Evolutionary conservation across 2,797 vertebrate species (phyloP).

Genomic region (Bradypus variegatus): DNA sequence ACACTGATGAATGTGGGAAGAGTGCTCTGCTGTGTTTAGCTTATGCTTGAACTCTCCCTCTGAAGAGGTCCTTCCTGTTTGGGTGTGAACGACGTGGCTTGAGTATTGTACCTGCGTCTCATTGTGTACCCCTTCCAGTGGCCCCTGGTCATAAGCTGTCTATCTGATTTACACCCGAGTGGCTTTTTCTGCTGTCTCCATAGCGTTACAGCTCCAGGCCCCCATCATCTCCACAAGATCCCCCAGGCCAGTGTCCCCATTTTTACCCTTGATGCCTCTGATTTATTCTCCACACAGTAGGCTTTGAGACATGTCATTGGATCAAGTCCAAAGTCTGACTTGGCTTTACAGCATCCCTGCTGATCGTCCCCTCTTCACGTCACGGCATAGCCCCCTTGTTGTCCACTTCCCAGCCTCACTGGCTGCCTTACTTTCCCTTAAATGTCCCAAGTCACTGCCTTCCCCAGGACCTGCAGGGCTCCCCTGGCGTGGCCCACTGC

Average conservation of each 20-base stretch:
- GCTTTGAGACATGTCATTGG: fast-evolving
- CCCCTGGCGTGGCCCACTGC: background rate
- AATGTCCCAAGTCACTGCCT: background rate
- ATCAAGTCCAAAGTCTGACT: background rate
- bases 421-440: too few species aligned
- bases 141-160: background rate
- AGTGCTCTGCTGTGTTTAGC: fast-evolving
- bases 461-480: fast-evolving
- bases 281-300: background rate
- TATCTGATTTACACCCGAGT: fast-evolving
- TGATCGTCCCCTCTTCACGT: fast-evolving
- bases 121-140: background rate
- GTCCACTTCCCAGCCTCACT: fast-evolving
- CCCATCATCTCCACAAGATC: background rate
- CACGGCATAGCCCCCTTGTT: fast-evolving
- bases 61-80: fast-evolving
- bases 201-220: too few species aligned
- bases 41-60: fast-evolving
- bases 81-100: too few species aligned
- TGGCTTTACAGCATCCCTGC: fast-evolving
- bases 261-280: background rate
- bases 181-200: background rate
- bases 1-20: fast-evolving
- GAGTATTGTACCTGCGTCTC: fast-evolving
- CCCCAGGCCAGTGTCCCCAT: too few species aligned